These are phyloP conservation scores for Ophiodon elongatus DNA, from an alignment of 2,113 vertebrate genomes.

Conservation along the genomic window DNA sequence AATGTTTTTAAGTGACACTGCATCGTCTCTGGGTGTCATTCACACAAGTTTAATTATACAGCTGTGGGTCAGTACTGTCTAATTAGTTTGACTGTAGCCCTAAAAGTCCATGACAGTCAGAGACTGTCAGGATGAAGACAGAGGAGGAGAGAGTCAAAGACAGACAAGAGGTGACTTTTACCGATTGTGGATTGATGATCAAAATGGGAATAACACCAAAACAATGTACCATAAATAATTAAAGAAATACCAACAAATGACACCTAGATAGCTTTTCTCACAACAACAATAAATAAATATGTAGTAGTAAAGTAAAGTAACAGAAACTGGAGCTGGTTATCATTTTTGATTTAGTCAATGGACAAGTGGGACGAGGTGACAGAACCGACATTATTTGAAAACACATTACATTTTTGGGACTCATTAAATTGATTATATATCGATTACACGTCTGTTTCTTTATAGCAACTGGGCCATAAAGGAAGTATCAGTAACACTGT, in stretches of 20 bases:
- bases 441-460: neutral
- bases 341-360: neutral
- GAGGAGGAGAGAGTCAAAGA: slow-evolving; percentile 16
- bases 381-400: neutral
- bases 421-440: neutral
- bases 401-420: neutral
- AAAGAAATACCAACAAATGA: neutral
- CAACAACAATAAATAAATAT: neutral
- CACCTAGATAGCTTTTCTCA: neutral
- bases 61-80: slow-evolving; percentile 9
- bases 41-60: slow-evolving; percentile 1
- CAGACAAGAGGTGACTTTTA: neutral
- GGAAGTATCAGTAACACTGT: neutral
- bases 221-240: neutral
- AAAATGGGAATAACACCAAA: neutral
- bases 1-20: slow-evolving; percentile 29
- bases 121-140: neutral
- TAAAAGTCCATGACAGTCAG: neutral
- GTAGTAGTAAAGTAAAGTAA: neutral
- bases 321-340: neutral
- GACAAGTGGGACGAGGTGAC: neutral
- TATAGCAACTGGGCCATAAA: neutral
- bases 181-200: neutral
- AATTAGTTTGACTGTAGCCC: neutral
- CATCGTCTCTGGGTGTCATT: slow-evolving; percentile 16